These are phyloP conservation scores for Drosophila nigritarsus DNA, from an alignment of 2,888 invertebrate species.

Conservation along the genomic window DNA sequence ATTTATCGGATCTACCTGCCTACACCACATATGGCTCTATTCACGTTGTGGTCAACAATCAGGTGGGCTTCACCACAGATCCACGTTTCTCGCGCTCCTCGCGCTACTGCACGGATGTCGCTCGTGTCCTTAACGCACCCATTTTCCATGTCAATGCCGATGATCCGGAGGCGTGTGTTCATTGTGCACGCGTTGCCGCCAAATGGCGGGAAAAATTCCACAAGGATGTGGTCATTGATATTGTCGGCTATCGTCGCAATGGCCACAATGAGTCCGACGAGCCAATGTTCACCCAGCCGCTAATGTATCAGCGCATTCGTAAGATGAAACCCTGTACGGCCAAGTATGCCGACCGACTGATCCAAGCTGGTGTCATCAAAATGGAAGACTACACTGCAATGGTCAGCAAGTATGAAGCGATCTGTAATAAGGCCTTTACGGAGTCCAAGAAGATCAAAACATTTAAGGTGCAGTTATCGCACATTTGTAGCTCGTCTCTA, in stretches of 20 bases:
- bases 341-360: conserved; percentile 89
- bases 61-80: conserved; percentile 97
- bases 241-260: conserved; percentile 92
- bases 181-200: conserved; percentile 93
- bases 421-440: conserved; percentile 87
- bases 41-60: conserved; percentile 89
- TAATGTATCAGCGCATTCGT: conserved; percentile 95
- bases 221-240: conserved; percentile 93
- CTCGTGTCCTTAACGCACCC: conserved; percentile 95
- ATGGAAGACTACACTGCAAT: conserved; percentile 88
- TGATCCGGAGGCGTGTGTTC: conserved; percentile 94
- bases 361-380: conserved; percentile 89
- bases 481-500: too few species aligned
- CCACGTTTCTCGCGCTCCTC: conserved; percentile 93
- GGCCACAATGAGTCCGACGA: conserved; percentile 98
- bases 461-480: conserved; percentile 84
- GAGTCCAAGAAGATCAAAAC: conserved; percentile 88
- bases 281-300: conserved; percentile 96
- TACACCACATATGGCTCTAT: conserved; percentile 88
- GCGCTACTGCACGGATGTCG: conserved; percentile 95
- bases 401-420: conserved; percentile 80
- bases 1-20: conserved; percentile 86
- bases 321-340: conserved; percentile 87
- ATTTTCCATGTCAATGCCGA: conserved; percentile 97
- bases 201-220: conserved; percentile 93